A percentile compares a stretch with the other conserved stretches of the same genome.
These are phyloP conservation scores for Dermatemys mawii DNA, from an alignment of 2,113 vertebrate genomes.

Conservation along the genomic window DNA sequence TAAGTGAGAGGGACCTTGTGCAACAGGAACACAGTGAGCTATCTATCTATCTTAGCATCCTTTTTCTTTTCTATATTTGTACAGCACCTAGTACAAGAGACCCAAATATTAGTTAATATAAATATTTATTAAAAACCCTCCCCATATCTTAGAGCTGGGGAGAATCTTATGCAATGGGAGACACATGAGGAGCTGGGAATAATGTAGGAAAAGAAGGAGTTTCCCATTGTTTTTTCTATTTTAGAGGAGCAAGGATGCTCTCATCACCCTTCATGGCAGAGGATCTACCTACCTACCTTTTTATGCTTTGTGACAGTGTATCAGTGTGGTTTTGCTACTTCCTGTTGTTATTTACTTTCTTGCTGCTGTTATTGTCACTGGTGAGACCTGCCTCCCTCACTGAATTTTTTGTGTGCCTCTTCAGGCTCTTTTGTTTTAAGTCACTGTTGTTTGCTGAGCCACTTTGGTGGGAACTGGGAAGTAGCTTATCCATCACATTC, in stretches of 20 bases:
- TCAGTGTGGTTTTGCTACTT: background rate
- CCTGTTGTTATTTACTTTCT: background rate
- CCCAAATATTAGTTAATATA: background rate
- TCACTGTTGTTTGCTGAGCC: background rate
- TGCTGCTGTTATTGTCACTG: background rate
- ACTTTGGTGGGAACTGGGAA: background rate
- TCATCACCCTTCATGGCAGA: background rate
- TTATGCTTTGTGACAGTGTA: background rate
- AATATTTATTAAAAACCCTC: background rate
- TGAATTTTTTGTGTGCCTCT: background rate
- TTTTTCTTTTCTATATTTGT: background rate
- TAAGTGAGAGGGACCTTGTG: background rate
- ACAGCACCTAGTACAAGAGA: background rate
- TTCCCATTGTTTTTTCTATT: background rate
- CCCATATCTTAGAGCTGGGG: background rate
- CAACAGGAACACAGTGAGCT: background rate
- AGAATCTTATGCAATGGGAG: background rate
- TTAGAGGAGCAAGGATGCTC: background rate
- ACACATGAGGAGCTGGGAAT: background rate
- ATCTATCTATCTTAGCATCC: background rate
- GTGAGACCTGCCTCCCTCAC: background rate
- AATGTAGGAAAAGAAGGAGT: background rate
- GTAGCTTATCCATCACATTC: background rate
- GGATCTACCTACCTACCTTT: background rate
- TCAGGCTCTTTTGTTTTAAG: background rate